Conservation (phyloP, 1,140 invertebrate genomes). For the Scaptomyza pallida region DNA sequence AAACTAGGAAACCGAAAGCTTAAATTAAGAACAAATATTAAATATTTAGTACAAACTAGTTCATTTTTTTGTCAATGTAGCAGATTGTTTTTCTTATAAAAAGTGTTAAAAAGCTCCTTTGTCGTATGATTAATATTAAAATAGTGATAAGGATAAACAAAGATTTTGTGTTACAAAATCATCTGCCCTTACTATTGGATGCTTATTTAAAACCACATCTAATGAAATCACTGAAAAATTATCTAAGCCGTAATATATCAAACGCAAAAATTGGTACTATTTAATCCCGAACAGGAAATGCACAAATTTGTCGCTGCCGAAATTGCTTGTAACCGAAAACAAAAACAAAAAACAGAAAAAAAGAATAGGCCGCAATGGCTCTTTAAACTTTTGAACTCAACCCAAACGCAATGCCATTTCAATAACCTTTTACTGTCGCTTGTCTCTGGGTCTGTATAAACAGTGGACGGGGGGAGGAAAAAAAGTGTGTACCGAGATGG, state of each 20-base stretch:
- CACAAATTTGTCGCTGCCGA: slow-evolving; percentile 45
- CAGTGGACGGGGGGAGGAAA: background rate
- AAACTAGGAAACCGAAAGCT: no score
- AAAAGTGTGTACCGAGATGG: slow-evolving; percentile 18
- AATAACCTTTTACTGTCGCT: slow-evolving; percentile 51
- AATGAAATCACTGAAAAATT: background rate
- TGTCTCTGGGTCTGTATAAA: slow-evolving; percentile 30
- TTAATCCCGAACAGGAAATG: slow-evolving; percentile 53
- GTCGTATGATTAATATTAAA: no score
- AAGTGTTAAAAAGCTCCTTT: no score
- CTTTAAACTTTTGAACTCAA: slow-evolving; percentile 52
- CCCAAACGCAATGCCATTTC: slow-evolving; percentile 48
- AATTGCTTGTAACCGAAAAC: slow-evolving; percentile 28
- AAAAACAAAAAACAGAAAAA: no score
- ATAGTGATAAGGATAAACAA: no score
- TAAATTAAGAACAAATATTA: no score
- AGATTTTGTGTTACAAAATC: no score
- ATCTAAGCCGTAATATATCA: slow-evolving; percentile 40
- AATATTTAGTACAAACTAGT: no score
- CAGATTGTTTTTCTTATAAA: no score
- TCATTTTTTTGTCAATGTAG: no score
- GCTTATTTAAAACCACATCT: background rate
- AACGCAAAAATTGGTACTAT: slow-evolving; percentile 24
- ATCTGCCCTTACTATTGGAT: no score
- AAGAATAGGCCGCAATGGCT: slow-evolving; percentile 20